Conservation (phyloP, 53 echinoderm and acorn worm genomes). For the Pentamera pediparva region DNA sequence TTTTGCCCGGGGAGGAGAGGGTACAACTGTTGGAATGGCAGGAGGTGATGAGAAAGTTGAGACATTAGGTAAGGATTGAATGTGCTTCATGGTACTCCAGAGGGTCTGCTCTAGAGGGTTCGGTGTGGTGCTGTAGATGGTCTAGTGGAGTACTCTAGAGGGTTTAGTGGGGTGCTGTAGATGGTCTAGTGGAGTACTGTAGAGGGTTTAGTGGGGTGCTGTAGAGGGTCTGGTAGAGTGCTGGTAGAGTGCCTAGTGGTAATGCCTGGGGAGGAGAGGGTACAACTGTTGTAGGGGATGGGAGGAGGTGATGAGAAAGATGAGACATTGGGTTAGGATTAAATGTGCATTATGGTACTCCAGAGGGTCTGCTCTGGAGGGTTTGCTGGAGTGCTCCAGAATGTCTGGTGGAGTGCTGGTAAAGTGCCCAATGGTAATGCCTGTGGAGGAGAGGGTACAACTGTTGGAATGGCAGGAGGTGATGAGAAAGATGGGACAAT, state of each 20-base stretch:
- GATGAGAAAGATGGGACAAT: constrained; percentile 64
- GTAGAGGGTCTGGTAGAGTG: no score
- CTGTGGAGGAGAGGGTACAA: constrained; percentile 56
- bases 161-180: no score
- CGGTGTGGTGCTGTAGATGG: no score
- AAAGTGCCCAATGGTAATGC: constrained; percentile 34
- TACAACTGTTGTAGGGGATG: constrained; percentile 48
- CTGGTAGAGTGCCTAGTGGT: constrained; percentile 49
- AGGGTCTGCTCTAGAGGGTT: no score
- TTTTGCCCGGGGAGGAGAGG: constrained; percentile 55
- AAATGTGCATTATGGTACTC: no score
- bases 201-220: no score
- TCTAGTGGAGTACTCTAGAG: no score
- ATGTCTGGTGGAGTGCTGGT: no score
- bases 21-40: constrained; percentile 44
- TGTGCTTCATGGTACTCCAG: no score
- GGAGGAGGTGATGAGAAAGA: constrained; percentile 56
- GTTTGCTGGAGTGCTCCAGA: no score
- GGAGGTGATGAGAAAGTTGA: constrained; percentile 60
- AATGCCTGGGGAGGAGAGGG: constrained; percentile 54
- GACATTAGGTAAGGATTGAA: constrained; percentile 55
- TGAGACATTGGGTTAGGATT: constrained; percentile 72
- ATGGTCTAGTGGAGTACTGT: no score
- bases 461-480: constrained; percentile 46
- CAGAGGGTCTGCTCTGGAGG: no score